Evolutionary conservation across 2,113 vertebrate genomes (phyloP), one percentile per base, ranked within the genome.

Genomic region (Syngnathus floridae): DNA sequence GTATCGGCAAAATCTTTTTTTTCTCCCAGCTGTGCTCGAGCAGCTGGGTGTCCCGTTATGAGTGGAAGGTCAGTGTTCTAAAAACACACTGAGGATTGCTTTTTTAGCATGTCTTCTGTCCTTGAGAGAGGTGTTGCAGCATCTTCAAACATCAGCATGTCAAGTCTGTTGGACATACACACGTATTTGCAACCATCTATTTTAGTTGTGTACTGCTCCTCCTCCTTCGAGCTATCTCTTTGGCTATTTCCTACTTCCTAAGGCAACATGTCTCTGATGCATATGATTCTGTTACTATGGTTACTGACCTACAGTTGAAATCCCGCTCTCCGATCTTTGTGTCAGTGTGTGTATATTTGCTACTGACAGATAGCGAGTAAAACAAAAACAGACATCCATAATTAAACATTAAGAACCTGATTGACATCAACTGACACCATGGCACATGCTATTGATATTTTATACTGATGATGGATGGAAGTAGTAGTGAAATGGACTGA

Each of bases 261-360:
- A 84, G 79, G 82, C 75, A 83, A 83, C 82, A 75, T 70, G 75
- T 80, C 78, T 81, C 72, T 65, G 66, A 71, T 80, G 79, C 54
- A 55, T 85, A 76, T 77, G 67, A 48, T 78, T 69, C 79, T 80
- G 87, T 87, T 87, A 73, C 86, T 72, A 87, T 87, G 86, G 86
- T 82, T 83, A 83, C 82, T 77, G 83, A 84, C 79, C 83, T 84
- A 81, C 65, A 82, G 79, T 81, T 77, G 48, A 59, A 83, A 78
- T 83, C 63, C 71, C 71, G 69, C 75, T 81, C 73, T 78, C 74
- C 78, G 73, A 84, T 84, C 74, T 69, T 72, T 73, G 71, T 77
- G 70, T 83, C 78, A 67, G n/a, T 45, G 58, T 31, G 59, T 66
- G 8, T 55, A 7, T 31, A 26, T 69, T 9, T 65, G 13, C 73